Evolutionary conservation across 2,113 vertebrate genomes (phyloP), one percentile per base, ranked within the genome.

Genomic region (Zosterops borbonicus): DNA sequence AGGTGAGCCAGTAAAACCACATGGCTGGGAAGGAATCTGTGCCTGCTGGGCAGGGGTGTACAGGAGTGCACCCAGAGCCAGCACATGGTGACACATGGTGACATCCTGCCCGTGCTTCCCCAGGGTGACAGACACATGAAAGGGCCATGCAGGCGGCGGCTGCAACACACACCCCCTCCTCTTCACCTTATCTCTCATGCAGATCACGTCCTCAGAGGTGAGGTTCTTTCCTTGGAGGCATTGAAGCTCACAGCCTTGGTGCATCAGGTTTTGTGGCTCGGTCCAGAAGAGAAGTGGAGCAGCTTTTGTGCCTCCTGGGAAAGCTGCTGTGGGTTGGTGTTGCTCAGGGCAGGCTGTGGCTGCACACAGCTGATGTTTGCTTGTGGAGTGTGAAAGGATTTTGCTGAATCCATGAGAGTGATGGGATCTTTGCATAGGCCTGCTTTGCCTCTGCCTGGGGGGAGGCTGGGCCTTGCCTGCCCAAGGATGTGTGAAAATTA

Each of bases 81-180:
- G 82, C 11, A 3, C 12, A 4, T 0, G 6, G 6, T 27, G 41
- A 12, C 11, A 3, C 11, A 3, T 0, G 5, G 6, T 27, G 41
- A 11, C 44, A 10, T 44, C 81, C 75, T n/a, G 24, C 52, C 46
- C 6, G 39, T 37, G 37, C 78, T 20, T 68, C 41, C 42, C 44
- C 33, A 6, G 11, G 50, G 47, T 35, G 82, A 16, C 33, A 46
- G 42, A 0, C 3, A 25, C 59, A 23, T 35, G 29, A 23, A 22
- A 67, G 53, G 44, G 22, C 55, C 29, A 4, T 0, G 1, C 18
- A 6, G 3, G 20, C 10, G 44, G 24, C 14, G n/a, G 6, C 65
- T 50, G 27, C 18, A 19, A 37, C 12, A 35, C 33, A 37, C 12
- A 35, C 33, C 33, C 33, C 33, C 23, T 69, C 14, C 39, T 55